Base-by-base conservation (phyloP, 2,888 invertebrate genomes). In the Mimas tiliae region DNA sequence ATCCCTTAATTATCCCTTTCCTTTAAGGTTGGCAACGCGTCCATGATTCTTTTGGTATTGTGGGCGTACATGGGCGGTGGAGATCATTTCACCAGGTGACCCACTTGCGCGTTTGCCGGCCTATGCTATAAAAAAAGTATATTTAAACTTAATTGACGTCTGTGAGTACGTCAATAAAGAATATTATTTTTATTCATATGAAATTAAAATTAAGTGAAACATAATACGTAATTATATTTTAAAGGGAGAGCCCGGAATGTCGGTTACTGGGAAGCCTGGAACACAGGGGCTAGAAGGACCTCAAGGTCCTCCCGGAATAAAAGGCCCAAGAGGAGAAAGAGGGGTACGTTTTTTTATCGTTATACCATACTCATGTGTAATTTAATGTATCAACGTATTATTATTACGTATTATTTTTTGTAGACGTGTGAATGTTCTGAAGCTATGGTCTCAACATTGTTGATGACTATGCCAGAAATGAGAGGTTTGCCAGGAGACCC, bases 281-380 rank as follows among this genome's bases (percentile, higher is more conserved):
- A 76, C 89, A 0, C 87, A 94, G 64, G 97, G 97, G 45, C 94
- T 94, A 71, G 87, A 91, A 16, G 97, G 97, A 53, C 95, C 96
- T 0, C 90, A 95, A 68, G 96, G 96, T 14, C 83, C 90, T 53
- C 94, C 94, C n/a, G 96, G 96, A 1, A 85, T 87, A 47, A 67
- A 51, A 1, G 86, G 85, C 2, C 67, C 51, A 19, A 76, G 70
- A 69, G 88, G 87, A 52, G 74, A 80, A 45, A 65, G 65, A 62
- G 74, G 75, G n/a, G 78, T 80, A 68, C 74, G 74, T 55, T 16
- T 50, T 58, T n/a, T 38, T 38, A 38, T 1, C 9, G 9, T 38
- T 9, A 38, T 9, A 38, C 1, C 38, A 9, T 38, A n/a, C n/a
- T n/a, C n/a, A n/a, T n/a, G n/a, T n/a, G n/a, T n/a, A n/a, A n/a